Evolutionary conservation across 2,888 invertebrate species (phyloP).

Genomic region (Amiota minor): DNA sequence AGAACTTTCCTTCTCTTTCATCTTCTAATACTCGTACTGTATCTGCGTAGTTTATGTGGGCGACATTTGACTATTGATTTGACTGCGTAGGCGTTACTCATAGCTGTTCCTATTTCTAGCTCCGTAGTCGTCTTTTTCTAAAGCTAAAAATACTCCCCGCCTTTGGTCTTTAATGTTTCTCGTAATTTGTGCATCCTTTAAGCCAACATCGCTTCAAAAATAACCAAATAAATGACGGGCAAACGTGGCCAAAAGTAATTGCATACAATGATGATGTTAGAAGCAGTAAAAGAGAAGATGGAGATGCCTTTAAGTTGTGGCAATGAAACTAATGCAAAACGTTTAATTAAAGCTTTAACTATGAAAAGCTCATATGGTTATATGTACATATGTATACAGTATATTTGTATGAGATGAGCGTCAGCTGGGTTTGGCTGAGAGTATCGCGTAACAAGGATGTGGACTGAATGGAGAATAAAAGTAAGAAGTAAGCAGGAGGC

Average conservation of each 20-base stretch:
- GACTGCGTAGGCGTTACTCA: conserved; percentile 3
- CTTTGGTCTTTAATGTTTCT: neutral
- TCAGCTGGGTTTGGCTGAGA: too few species aligned
- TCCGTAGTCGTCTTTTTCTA: too few species aligned
- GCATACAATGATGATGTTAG: neutral
- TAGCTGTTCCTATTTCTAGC: neutral
- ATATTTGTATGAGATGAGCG: too few species aligned
- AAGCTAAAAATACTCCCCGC: neutral
- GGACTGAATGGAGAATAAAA: too few species aligned
- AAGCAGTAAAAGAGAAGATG: neutral
- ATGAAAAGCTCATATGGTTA: neutral
- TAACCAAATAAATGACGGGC: neutral
- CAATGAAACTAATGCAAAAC: conserved; percentile 31
- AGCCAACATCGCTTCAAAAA: neutral
- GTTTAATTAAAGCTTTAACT: conserved; percentile 64
- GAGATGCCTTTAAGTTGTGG: neutral
- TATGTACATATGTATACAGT: too few species aligned
- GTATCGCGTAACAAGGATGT: too few species aligned
- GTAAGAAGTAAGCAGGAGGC: too few species aligned
- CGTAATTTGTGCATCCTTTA: conserved; percentile 10
- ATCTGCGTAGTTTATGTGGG: neutral
- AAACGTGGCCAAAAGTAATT: conserved; percentile 7
- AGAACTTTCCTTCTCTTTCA: too few species aligned
- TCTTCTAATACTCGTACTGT: too few species aligned
- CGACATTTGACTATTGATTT: conserved; percentile 6